These are phyloP conservation scores for Tenthredo scrophulariae DNA, from an alignment of 2,888 invertebrate species.

Conservation along the genomic window DNA sequence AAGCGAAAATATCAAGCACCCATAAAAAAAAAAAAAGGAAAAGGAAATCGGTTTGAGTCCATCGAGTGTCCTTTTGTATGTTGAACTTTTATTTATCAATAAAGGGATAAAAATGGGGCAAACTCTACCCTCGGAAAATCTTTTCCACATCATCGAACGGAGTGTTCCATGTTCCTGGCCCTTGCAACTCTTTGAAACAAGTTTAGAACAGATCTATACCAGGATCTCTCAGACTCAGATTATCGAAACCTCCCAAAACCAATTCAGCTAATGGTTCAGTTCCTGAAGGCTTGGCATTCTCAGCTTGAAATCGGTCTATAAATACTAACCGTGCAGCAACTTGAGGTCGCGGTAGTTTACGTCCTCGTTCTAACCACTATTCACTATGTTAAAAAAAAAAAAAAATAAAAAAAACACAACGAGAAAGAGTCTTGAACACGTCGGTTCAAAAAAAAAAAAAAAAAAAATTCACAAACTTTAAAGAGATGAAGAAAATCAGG, in stretches of 20 bases:
- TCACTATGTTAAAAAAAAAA: too few relatives aligned
- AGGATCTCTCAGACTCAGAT: background rate
- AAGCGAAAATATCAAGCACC: background rate
- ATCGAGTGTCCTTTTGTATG: background rate
- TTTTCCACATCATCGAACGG: background rate
- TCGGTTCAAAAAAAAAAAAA: too few relatives aligned
- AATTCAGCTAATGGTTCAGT: constrained; percentile 47
- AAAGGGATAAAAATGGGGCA: background rate
- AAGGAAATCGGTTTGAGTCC: background rate
- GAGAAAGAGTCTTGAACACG: too few relatives aligned
- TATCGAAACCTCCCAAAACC: constrained; percentile 24
- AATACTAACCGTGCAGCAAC: constrained; percentile 2
- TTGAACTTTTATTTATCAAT: background rate
- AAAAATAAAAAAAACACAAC: too few relatives aligned
- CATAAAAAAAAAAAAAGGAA: background rate
- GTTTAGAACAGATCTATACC: constrained; percentile 4
- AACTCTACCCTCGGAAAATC: background rate
- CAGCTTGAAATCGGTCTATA: constrained; percentile 23
- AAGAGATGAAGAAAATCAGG: too few relatives aligned
- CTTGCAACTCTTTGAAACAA: constrained; percentile 23
- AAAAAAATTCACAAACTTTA: too few relatives aligned
- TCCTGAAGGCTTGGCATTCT: background rate
- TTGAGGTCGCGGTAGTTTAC: background rate
- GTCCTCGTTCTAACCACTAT: too few relatives aligned
- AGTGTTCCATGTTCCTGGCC: background rate